phyloP scores from a whole-genome alignment of 2,113 vertebrate species.

The Phodopus roborovskii region DNA sequence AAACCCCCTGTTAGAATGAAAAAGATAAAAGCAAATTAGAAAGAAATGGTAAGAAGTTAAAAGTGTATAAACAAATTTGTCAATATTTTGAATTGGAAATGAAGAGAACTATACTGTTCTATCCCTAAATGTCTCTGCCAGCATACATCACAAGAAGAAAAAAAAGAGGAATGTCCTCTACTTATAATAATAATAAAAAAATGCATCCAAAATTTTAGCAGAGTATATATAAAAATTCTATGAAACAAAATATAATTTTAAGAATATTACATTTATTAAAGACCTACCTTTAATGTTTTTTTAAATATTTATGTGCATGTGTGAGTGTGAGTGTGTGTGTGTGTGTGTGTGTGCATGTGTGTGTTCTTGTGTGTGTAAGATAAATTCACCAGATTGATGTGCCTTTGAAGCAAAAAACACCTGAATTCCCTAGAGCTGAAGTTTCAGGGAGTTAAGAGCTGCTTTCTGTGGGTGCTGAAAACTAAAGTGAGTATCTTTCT shows the following conservation, averaged over 20 bases:
- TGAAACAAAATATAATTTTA: not conserved
- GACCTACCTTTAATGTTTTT: not conserved
- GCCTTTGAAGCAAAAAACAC: not conserved
- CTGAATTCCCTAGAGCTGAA: not conserved
- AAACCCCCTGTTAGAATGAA: not conserved
- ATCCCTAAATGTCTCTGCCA: not conserved
- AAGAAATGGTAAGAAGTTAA: not conserved
- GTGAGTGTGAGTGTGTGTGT: not conserved
- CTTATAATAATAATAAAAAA: not conserved
- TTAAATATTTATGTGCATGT: not conserved
- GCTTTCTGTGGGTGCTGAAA: not conserved
- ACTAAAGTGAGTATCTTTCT: not conserved
- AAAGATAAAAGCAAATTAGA: not conserved
- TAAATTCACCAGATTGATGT: not conserved
- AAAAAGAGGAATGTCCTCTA: fast-evolving
- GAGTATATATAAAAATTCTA: not conserved
- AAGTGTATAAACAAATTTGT: not conserved
- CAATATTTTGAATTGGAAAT: not conserved
- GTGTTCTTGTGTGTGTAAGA: not conserved
- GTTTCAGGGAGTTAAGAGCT: not conserved
- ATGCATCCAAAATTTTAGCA: not conserved
- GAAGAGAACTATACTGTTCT: not conserved
- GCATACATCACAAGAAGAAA: not conserved
- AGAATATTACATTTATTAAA: not conserved
- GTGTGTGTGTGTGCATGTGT: not conserved